These are phyloP conservation scores for Mungos mungo DNA, from an alignment of 2,113 vertebrate species.

Conservation along the genomic window DNA sequence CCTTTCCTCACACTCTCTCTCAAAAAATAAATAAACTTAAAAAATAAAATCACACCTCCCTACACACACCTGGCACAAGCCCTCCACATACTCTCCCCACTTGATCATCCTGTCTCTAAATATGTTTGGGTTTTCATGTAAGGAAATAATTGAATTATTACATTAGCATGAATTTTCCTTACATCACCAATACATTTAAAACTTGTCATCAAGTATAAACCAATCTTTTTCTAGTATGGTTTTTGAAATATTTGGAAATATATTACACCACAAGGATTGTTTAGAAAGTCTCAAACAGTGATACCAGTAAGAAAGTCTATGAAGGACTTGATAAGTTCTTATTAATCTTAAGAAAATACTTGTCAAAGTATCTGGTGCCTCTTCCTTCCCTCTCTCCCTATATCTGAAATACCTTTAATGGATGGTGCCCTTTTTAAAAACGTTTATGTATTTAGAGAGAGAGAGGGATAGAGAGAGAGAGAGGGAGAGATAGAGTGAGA, in stretches of 20 bases:
- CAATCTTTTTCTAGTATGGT: background rate
- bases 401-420: background rate
- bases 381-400: accelerated
- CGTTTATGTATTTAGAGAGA: too few relatives aligned
- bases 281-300: background rate
- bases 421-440: background rate
- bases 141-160: background rate
- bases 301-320: background rate
- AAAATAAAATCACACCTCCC: background rate
- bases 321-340: background rate
- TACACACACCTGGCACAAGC: background rate
- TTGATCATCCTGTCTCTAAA: background rate
- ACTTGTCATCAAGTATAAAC: background rate
- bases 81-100: background rate
- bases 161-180: background rate
- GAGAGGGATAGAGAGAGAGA: too few relatives aligned
- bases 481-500: too few relatives aligned
- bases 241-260: background rate
- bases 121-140: background rate
- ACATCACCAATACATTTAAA: background rate
- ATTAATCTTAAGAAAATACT: background rate
- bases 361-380: background rate
- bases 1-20: too few relatives aligned
- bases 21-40: too few relatives aligned
- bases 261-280: background rate